phyloP scores from a whole-genome alignment of 2,888 invertebrate species.

The Cosmopolites sordidus region DNA sequence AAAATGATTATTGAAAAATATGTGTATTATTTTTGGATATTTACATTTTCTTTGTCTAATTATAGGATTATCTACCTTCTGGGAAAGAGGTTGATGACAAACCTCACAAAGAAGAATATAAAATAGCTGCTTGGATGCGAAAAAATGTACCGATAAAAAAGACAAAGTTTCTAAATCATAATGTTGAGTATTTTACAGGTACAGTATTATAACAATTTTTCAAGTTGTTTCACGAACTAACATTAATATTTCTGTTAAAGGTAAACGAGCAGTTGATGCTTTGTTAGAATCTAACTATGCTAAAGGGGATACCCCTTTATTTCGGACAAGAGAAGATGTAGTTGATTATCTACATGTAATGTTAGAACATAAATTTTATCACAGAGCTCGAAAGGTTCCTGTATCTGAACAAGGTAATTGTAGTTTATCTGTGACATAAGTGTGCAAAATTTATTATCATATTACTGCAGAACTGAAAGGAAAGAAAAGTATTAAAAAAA shows the following conservation, averaged over 20 bases:
- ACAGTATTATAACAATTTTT: slow-evolving; percentile 28
- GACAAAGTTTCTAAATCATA: slow-evolving; percentile 93
- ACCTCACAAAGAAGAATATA: slow-evolving; percentile 86
- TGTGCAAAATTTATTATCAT: background rate
- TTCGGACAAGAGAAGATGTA: slow-evolving; percentile 76
- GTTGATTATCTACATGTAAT: slow-evolving; percentile 77
- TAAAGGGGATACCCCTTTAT: slow-evolving; percentile 67
- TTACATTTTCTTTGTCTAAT: no score
- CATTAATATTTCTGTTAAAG: slow-evolving; percentile 38
- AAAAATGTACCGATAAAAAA: slow-evolving; percentile 92
- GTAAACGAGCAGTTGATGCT: slow-evolving; percentile 85
- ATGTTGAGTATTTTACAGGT: slow-evolving; percentile 96
- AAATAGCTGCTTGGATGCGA: slow-evolving; percentile 90
- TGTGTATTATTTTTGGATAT: no score
- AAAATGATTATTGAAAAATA: no score
- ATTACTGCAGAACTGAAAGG: slow-evolving; percentile 52
- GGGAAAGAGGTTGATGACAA: slow-evolving; percentile 61
- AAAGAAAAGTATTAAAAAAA: slow-evolving; percentile 57
- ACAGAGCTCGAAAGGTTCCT: slow-evolving; percentile 86
- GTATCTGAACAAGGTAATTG: slow-evolving; percentile 54
- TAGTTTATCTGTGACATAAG: background rate
- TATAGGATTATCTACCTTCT: slow-evolving; percentile 48
- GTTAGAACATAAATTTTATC: slow-evolving; percentile 91
- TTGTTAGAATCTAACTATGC: slow-evolving; percentile 89
- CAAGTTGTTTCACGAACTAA: background rate